Base-by-base conservation (phyloP, 2,797 vertebrate genomes). In the Sarcoramphus papa region DNA sequence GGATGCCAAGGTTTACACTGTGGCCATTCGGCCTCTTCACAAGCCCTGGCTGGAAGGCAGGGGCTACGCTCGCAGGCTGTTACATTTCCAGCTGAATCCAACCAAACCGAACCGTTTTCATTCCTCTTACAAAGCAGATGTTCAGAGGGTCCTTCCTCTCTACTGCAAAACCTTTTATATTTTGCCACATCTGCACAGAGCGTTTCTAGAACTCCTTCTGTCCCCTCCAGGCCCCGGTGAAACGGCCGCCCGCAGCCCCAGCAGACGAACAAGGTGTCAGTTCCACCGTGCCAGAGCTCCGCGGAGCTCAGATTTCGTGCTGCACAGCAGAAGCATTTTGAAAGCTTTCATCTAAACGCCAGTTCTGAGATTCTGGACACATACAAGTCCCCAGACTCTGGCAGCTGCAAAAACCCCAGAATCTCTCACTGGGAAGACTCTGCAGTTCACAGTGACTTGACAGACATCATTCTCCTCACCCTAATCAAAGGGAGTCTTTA, bases 241-340 rank as follows among this genome's bases (percentile, higher is more conserved):
- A 67, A 37, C 0, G 0, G 37, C 28, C 7, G 0, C 27, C 15
- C 65, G 45, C 4, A 2, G 53, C 24, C 45, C 27, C 7, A 3
- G 43, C 7, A 68, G 41, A 50, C 2, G 8, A n/a, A 7, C 8
- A 5, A 67, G 17, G 4, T 6, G 30, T 30, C 25, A 18, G 24
- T 30, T 27, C 64, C 51, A 17, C 35, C 37, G 6, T 1, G 24
- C 24, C 56, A 31, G 64, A 70, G 64, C 63, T 50, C 43, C 33
- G 6, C 2, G 1, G n/a, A 35, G 30, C 41, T 65, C 59, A 4
- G 22, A 37, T 20, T 37, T 54, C 22, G 13, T 1, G 12, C 31
- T 16, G 19, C 40, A 4, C 68, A 41, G 37, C 1, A 33, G 50
- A 30, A 79, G 6, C 12, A 2, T 10, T 89, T 57, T 15, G 31